These are phyloP conservation scores for Atrichornis clamosus DNA, from an alignment of 2,113 vertebrate species.

Conservation along the genomic window DNA sequence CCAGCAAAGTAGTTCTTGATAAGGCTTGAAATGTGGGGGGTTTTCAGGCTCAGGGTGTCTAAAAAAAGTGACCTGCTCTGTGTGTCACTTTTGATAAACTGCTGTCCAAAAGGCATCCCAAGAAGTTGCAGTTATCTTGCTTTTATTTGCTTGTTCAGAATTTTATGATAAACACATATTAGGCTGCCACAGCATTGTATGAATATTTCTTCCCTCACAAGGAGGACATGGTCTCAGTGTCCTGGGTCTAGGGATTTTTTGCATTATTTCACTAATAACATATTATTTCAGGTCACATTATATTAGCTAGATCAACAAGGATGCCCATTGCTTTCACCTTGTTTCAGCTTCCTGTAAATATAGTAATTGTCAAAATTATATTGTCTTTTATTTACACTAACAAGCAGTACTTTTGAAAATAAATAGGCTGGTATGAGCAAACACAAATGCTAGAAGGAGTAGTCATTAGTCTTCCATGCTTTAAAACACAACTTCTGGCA, in stretches of 20 bases:
- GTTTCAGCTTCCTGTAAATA: conserved; percentile 10
- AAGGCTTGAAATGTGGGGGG: not conserved
- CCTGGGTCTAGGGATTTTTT: conserved; percentile 17
- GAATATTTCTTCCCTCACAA: not conserved
- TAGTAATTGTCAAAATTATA: conserved; percentile 24
- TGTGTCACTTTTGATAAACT: not conserved
- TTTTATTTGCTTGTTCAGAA: not conserved
- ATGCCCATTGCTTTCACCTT: conserved; percentile 54
- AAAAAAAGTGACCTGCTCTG: not conserved
- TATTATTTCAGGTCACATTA: conserved; percentile 52
- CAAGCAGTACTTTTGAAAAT: not conserved
- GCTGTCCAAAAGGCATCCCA: not conserved
- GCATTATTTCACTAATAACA: conserved; percentile 41
- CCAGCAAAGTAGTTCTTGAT: not conserved
- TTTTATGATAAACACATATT: not conserved
- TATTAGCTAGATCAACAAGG: conserved; percentile 33
- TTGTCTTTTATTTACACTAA: conserved; percentile 36
- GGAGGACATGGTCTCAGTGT: not conserved
- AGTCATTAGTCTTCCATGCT: not conserved
- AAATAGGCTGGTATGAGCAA: not conserved
- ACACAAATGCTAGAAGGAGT: not conserved
- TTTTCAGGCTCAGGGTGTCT: not conserved
- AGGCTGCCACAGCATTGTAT: not conserved
- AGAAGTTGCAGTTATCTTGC: not conserved
- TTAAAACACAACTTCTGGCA: not conserved